phyloP scores from a whole-genome alignment of 2,113 vertebrate species.

The Megaceryle torquata region DNA sequence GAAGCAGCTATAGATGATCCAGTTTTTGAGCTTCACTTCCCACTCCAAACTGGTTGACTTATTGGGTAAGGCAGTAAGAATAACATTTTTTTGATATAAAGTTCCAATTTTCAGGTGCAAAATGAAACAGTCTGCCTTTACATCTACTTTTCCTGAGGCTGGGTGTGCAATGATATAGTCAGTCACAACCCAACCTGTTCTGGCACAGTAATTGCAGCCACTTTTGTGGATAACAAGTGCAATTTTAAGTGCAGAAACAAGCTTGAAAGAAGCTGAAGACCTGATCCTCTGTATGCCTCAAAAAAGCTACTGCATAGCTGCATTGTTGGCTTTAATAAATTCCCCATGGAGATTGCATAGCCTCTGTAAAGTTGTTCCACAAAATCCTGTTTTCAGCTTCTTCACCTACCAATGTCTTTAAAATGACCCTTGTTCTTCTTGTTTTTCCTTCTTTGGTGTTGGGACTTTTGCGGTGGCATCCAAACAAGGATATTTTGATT shows the following conservation, averaged over 20 bases:
- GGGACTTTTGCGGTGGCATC: conserved; percentile 30
- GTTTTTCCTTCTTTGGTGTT: conserved; percentile 1
- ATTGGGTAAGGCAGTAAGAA: not conserved
- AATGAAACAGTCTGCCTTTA: not conserved
- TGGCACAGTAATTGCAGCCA: conserved; percentile 8
- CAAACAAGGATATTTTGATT: conserved; percentile 53
- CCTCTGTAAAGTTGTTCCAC: conserved; percentile 30
- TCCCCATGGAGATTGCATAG: not conserved
- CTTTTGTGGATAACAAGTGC: conserved; percentile 25
- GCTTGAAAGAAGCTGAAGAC: conserved; percentile 4
- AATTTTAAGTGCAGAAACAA: not conserved
- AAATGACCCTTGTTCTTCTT: conserved; percentile 18
- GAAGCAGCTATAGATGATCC: not conserved
- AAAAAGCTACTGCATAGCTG: not conserved
- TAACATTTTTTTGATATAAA: not conserved
- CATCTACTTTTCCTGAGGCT: not conserved
- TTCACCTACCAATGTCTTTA: conserved; percentile 46
- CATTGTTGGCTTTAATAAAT: conserved; percentile 22
- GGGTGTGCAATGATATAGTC: not conserved
- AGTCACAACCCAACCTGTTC: not conserved
- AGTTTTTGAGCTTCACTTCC: not conserved
- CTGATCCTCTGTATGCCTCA: conserved; percentile 3
- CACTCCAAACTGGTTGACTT: not conserved
- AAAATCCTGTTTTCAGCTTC: conserved; percentile 62
- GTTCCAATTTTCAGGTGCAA: not conserved